Evolutionary conservation across 2,888 invertebrate genomes (phyloP).

Genomic region (Drosophila sordidula): DNA sequence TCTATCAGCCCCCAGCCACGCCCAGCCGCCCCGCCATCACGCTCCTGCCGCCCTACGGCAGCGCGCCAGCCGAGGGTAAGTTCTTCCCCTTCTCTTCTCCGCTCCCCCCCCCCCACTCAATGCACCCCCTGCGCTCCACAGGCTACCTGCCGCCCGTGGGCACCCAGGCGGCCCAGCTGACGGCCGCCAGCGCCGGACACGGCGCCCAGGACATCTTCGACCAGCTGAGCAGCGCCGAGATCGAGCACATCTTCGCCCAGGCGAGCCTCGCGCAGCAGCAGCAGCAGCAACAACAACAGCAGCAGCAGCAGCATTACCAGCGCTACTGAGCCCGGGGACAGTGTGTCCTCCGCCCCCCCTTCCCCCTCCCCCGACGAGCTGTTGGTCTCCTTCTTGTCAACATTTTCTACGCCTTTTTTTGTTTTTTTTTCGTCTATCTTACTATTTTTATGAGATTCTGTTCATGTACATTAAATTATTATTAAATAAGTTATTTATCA

Average conservation of each 20-base stretch:
- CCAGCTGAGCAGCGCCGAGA: constrained; percentile 78
- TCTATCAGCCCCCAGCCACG: constrained; percentile 64
- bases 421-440: constrained; percentile 33
- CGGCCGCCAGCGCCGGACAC: constrained; percentile 35
- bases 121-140: constrained; percentile 25
- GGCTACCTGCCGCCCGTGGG: constrained; percentile 78
- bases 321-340: constrained; percentile 38
- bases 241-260: constrained; percentile 81
- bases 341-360: not conserved
- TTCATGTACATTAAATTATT: constrained; percentile 56
- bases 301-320: constrained; percentile 62
- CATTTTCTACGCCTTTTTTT: constrained; percentile 6
- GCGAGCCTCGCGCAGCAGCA: constrained; percentile 76
- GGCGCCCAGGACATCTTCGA: constrained; percentile 70
- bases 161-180: constrained; percentile 47
- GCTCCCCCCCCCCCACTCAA: no score
- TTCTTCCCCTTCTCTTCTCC: no score
- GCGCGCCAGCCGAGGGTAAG: constrained; percentile 75
- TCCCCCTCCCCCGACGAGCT: not conserved
- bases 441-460: constrained; percentile 16
- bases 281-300: constrained; percentile 66
- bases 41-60: constrained; percentile 80
- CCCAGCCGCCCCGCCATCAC: constrained; percentile 79
- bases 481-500: constrained; percentile 75
- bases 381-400: constrained; percentile 30